Base-by-base conservation (phyloP, 1,140 invertebrate genomes). In the Rhizoglyphus robini region DNA sequence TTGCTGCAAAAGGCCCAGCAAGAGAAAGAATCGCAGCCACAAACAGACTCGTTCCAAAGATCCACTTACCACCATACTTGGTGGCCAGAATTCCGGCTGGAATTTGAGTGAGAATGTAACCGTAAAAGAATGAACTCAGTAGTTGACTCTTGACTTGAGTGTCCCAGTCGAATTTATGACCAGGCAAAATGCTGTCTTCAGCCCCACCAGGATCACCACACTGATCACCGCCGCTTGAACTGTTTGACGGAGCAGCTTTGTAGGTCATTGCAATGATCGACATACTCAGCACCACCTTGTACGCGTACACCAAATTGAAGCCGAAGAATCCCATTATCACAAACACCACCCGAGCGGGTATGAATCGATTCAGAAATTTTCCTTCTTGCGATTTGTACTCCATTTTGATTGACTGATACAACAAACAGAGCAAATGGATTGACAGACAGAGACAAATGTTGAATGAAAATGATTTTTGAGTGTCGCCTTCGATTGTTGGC, bases 61-160 rank as follows among this genome's bases (percentile, higher is more conserved):
- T 84, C 82, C 86, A 87, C 77, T 90, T 90, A 0, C 86, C 88
- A 4, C 87, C 88, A 68, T 85, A 81, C 31, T 83, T 73, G 75
- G 90, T 88, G 0, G 87, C 84, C 46, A 90, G 75, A 63, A 84
- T 79, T 0, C 85, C 88, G 32, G 87, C 87, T 0, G 90, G 88
- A 49, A 92, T 78, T 76, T 93, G 85, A 0, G 86, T 86, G 0
- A 88, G 75, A 47, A 90, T 81, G 71, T 90, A 91, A 4, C 88
- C 88, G 83, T 86, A 88, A 73, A 91, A 91, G 73, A 90, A 91
- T 18, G 86, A 82, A 34, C 84, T 84, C 47, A 91, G 77, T 66
- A 92, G 86, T 64, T 88, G 75, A 59, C 60, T 64, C 36, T 71
- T 67, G 1, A 59, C 49, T n/a, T 64, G 41, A 2, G 66, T 38